These are phyloP conservation scores for Artemia sinica DNA, from an alignment of 2,888 invertebrate genomes.

Conservation along the genomic window DNA sequence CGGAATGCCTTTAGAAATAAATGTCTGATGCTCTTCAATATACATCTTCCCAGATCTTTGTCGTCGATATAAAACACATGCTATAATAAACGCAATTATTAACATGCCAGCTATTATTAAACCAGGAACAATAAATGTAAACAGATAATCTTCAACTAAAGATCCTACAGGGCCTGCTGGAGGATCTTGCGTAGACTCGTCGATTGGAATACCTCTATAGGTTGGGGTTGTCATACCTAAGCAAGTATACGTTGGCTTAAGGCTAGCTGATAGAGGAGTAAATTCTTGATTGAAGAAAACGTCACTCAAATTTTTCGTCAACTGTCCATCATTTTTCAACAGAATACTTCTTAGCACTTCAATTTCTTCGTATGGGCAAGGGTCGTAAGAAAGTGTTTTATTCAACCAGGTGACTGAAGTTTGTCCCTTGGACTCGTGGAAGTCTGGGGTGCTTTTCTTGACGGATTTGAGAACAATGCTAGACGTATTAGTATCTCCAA, in stretches of 20 bases:
- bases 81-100: conserved; percentile 64
- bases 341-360: conserved; percentile 50
- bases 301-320: conserved; percentile 29
- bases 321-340: conserved; percentile 44
- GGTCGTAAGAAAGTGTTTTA: conserved; percentile 49
- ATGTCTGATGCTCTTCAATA: conserved; percentile 39
- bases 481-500: conserved; percentile 52
- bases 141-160: conserved; percentile 34
- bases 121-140: conserved; percentile 63
- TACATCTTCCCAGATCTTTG: conserved; percentile 64
- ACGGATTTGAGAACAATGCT: conserved; percentile 47
- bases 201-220: conserved; percentile 29
- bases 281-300: conserved; percentile 51
- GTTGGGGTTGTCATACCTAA: conserved; percentile 36
- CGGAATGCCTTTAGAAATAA: conserved; percentile 49
- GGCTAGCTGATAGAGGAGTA: conserved; percentile 45
- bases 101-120: conserved; percentile 70
- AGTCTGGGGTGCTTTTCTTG: not conserved
- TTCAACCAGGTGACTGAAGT: conserved; percentile 45
- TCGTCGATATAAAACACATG: conserved; percentile 67
- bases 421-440: conserved; percentile 28
- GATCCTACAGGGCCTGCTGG: conserved; percentile 22
- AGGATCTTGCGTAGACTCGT: conserved; percentile 27
- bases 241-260: conserved; percentile 44
- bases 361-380: conserved; percentile 62